Percentiles rank a stretch among this genome's conserved stretches.
These are phyloP conservation scores for Lophura nycthemera DNA, from an alignment of 2,113 vertebrate genomes.

Conservation along the genomic window DNA sequence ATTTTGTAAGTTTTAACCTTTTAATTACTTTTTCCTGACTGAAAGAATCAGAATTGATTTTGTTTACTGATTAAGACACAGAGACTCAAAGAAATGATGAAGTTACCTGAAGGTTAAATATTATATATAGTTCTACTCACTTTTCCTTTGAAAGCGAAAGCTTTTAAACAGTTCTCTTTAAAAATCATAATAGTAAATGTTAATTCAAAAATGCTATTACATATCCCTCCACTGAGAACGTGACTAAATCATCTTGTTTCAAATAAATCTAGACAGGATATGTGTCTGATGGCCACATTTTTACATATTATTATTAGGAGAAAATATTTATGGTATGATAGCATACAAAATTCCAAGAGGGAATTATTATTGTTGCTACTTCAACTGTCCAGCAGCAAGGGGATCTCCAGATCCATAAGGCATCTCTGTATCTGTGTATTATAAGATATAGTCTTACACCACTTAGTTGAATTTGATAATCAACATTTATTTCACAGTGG, in stretches of 20 bases:
- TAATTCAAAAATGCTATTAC: not conserved
- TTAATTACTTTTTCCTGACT: not conserved
- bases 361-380: not conserved
- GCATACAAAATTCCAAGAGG: not conserved
- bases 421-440: not conserved
- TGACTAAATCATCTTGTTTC: not conserved
- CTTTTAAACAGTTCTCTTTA: not conserved
- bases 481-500: not conserved
- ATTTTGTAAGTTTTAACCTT: conserved; percentile 4
- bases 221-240: not conserved
- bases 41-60: not conserved
- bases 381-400: not conserved
- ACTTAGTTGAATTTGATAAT: not conserved
- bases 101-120: not conserved
- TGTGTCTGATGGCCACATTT: not conserved
- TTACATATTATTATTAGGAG: not conserved
- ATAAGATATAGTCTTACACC: not conserved
- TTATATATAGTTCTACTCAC: not conserved
- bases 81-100: not conserved
- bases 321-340: not conserved
- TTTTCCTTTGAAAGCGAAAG: not conserved
- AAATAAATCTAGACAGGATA: not conserved
- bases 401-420: not conserved
- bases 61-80: not conserved
- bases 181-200: not conserved